These are phyloP conservation scores for Gymnocheta viridis DNA, from an alignment of 2,888 invertebrate genomes.

Conservation along the genomic window DNA sequence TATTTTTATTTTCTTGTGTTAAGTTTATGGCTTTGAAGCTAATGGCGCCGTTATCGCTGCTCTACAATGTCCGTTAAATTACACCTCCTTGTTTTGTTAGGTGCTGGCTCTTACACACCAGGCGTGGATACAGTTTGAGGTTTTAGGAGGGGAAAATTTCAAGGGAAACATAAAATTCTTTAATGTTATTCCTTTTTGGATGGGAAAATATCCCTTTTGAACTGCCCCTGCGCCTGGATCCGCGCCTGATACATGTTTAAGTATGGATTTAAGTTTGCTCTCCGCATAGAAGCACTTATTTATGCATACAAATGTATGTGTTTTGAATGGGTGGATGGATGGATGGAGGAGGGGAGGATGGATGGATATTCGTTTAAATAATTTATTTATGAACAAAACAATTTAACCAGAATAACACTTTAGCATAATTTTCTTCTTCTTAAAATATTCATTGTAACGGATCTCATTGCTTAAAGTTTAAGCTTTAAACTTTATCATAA, in stretches of 20 bases:
- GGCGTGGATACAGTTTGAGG: too few relatives aligned
- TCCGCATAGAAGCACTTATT: background rate
- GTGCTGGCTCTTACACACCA: too few relatives aligned
- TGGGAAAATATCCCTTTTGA: too few relatives aligned
- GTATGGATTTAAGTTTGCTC: too few relatives aligned
- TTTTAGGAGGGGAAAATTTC: too few relatives aligned
- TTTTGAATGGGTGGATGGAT: too few relatives aligned
- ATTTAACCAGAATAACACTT: background rate
- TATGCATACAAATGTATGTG: too few relatives aligned
- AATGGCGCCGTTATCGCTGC: constrained; percentile 68
- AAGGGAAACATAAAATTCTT: too few relatives aligned
- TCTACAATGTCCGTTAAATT: constrained; percentile 62
- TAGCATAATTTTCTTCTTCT: background rate
- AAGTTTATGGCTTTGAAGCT: constrained; percentile 58
- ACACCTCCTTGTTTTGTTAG: constrained; percentile 55
- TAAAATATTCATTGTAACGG: constrained; percentile 57
- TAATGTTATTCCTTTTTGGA: too few relatives aligned
- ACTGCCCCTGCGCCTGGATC: too few relatives aligned
- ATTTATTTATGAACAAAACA: constrained; percentile 8
- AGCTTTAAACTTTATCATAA: background rate
- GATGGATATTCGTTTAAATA: background rate
- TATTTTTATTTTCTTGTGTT: constrained; percentile 10
- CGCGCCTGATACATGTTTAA: too few relatives aligned
- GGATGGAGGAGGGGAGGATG: too few relatives aligned
- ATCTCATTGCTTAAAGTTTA: constrained; percentile 35